Evolutionary conservation across 1,140 invertebrate genomes (phyloP).

Genomic region (Formica exsecta): DNA sequence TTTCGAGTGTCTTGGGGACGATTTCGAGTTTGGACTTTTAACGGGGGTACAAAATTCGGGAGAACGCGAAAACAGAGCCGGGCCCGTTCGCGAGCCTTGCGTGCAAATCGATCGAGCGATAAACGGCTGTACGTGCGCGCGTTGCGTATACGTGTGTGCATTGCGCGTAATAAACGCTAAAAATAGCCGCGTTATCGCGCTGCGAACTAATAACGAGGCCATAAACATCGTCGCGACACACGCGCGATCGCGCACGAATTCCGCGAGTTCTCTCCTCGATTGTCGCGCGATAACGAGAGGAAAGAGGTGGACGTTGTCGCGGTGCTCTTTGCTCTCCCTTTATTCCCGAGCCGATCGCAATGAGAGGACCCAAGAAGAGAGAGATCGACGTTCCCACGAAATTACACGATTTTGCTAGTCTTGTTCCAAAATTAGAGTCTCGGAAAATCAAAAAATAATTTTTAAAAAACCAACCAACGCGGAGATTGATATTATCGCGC

Average conservation of each 20-base stretch:
- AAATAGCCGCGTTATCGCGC: constrained; percentile 68
- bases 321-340: not conserved
- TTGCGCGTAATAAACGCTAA: constrained; percentile 62
- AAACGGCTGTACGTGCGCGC: constrained; percentile 19
- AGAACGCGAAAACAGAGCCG: too few species aligned
- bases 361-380: not conserved
- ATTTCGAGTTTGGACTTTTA: not conserved
- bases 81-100: not conserved
- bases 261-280: not conserved
- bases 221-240: constrained; percentile 45
- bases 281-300: not conserved
- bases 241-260: constrained; percentile 21
- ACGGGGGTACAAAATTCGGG: not conserved
- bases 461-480: not conserved
- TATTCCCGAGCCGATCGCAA: not conserved
- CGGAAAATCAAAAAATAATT: not conserved
- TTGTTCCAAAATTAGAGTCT: not conserved
- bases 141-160: constrained; percentile 21
- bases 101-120: constrained; percentile 30
- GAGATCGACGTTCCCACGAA: not conserved
- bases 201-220: constrained; percentile 47
- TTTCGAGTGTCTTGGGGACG: not conserved
- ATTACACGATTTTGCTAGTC: not conserved
- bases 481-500: not conserved
- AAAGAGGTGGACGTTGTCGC: not conserved